Evolutionary conservation across 1,140 invertebrate species (phyloP).

Genomic region (Coenobita brevimanus): DNA sequence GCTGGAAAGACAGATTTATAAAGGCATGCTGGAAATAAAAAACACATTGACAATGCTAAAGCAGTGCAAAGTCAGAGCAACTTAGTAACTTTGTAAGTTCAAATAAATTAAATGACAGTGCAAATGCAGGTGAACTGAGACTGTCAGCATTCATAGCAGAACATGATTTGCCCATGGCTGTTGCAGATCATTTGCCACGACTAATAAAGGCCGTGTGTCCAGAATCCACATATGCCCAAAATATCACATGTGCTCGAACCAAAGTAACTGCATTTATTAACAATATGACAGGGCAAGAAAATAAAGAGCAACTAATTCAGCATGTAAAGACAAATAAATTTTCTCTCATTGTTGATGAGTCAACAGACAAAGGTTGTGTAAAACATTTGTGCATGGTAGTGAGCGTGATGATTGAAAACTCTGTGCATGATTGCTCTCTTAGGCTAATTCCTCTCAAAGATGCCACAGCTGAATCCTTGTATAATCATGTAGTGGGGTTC

Average conservation of each 20-base stretch:
- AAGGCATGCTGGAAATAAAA: slow-evolving; percentile 9
- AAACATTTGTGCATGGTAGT: slow-evolving; percentile 26
- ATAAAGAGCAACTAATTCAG: slow-evolving; percentile 24
- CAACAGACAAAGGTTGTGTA: too few species aligned
- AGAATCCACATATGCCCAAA: background rate
- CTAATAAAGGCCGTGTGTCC: background rate
- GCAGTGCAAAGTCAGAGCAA: slow-evolving; percentile 13
- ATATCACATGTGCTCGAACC: background rate
- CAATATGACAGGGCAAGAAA: slow-evolving; percentile 24
- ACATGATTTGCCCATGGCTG: slow-evolving; percentile 5
- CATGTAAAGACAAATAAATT: slow-evolving; percentile 32
- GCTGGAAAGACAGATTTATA: background rate
- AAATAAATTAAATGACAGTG: too few species aligned
- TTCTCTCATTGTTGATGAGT: too few species aligned
- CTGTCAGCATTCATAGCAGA: slow-evolving; percentile 24
- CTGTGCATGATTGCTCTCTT: background rate
- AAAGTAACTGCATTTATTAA: slow-evolving; percentile 22
- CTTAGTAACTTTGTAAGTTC: background rate
- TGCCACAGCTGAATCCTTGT: too few species aligned
- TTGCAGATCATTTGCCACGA: slow-evolving; percentile 6
- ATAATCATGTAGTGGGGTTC: too few species aligned
- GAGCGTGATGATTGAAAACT: slow-evolving; percentile 1
- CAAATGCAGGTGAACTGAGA: slow-evolving; percentile 25
- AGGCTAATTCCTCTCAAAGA: slow-evolving; percentile 14
- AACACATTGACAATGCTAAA: background rate